Base-by-base conservation (phyloP, 1,140 invertebrate species). In the Rhyacophila brunnea region DNA sequence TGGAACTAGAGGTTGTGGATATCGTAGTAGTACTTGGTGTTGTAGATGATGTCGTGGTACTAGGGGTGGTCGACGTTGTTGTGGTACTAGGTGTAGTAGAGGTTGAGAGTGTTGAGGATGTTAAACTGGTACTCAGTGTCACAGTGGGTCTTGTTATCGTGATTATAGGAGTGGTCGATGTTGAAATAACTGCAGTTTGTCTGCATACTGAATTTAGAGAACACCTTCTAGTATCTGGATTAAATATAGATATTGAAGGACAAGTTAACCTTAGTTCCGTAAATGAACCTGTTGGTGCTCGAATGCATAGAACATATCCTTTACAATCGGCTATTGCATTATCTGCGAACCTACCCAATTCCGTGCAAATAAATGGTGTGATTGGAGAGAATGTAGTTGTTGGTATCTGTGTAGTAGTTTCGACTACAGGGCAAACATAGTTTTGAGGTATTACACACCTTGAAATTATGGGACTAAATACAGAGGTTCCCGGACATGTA, bases 311-410 rank as follows among this genome's bases (percentile, higher is more conserved):
- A 11, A 62, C 18, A 20, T 62, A 62, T 23, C 35, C 43, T 10
- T 38, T 42, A 18, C 60, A 62, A 17, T 42, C 50, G 1, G 18
- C 28, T 1, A 38, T 15, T 28, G 47, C 34, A 2, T 49, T 45
- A 38, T 58, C 55, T 40, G 48, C 14, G 60, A 58, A 62, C 36
- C 60, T 50, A 7, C 60, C 60, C 47, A 23, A 32, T 18, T 42
- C 40, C 23, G 19, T 45, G 42, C 60, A 62, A 15, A 57, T 43
- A 42, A 57, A 62, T 4, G 47, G 23, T 9, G 3, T 28, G 9
- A 9, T 3, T 28, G 23, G 23, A 3, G 9, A 28, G 4, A 28
- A 5, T 9, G 23, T 28, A 28, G 23, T 28, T 28, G 23, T 28
- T 28, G 23, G 23, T 9, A 5, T 3, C 9, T 28, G 23, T 28